phyloP scores from a whole-genome alignment of 2,113 vertebrate genomes.

The Indicator indicator region DNA sequence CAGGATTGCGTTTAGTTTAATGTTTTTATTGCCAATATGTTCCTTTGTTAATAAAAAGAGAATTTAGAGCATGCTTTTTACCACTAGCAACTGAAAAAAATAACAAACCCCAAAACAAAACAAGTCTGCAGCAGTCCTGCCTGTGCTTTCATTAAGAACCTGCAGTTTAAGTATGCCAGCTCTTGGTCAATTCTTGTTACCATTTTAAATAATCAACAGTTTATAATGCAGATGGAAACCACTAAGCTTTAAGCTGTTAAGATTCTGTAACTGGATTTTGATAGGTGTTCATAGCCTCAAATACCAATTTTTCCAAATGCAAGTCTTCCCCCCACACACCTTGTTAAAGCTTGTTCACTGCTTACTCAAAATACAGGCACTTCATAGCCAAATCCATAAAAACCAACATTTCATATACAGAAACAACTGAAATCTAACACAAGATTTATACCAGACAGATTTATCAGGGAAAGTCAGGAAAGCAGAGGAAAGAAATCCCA shows the following conservation, averaged over 20 bases:
- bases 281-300: background rate
- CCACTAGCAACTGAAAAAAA: background rate
- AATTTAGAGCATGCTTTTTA: background rate
- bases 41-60: background rate
- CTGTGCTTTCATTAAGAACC: background rate
- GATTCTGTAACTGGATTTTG: background rate
- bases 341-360: background rate
- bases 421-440: background rate
- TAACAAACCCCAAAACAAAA: too few relatives aligned
- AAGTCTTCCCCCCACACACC: background rate
- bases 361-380: background rate
- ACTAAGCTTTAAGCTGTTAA: background rate
- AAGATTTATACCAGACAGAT: background rate
- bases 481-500: background rate
- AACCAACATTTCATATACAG: background rate
- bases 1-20: background rate
- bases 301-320: background rate
- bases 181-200: background rate
- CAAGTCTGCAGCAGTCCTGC: background rate
- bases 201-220: background rate
- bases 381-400: background rate
- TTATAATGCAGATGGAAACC: background rate
- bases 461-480: background rate
- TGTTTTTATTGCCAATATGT: background rate
- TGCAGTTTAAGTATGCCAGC: background rate